Base-by-base conservation (phyloP, 2,888 invertebrate genomes). In the Leptinotarsa peninsularis region DNA sequence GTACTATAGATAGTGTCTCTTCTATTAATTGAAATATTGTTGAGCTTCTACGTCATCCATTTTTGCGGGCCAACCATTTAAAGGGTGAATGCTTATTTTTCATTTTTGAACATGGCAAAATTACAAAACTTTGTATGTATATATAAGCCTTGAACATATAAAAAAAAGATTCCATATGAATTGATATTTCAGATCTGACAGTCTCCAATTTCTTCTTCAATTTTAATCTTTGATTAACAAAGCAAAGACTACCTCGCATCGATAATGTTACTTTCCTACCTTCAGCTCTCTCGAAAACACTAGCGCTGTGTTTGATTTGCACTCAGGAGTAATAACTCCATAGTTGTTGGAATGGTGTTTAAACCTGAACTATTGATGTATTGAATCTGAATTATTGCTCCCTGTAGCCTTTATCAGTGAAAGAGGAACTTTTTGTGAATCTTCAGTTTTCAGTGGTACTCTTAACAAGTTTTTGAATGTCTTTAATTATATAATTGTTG, bases 181-280 rank as follows among this genome's bases (percentile, higher is more conserved):
- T 27, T 4, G 27, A 27, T 27, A 27, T 27, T 27, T 5, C 27
- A 27, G 27, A 27, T 27, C 27, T 4, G 27, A 27, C 4, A 27
- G 27, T 27, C 27, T 27, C 27, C 4, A 27, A 27, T 27, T 27
- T 27, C 4, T 23, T 23, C 4, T 27, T 27, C 27, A 27, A 27
- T 27, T 27, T 5, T 4, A 27, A 27, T 27, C 5, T 27, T 27
- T 23, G 4, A 27, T 33, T 23, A 23, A 66, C 1, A 60, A 60
- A 60, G 18, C 23, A n/a, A 21, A 1, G 93, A 72, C 93, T 93
- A 10, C 93, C 93, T 5, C 91, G 90, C 90, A 93, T 90, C 74
- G 93, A 93, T 3, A 93, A 88, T 13, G 92, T 93, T 89, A 92
- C 91, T 88, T 93, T 93, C 93, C 93, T 78, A 90, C 89, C 3